Evolutionary conservation across 2,797 vertebrate genomes (phyloP).

Genomic region (Rhinella marina): DNA sequence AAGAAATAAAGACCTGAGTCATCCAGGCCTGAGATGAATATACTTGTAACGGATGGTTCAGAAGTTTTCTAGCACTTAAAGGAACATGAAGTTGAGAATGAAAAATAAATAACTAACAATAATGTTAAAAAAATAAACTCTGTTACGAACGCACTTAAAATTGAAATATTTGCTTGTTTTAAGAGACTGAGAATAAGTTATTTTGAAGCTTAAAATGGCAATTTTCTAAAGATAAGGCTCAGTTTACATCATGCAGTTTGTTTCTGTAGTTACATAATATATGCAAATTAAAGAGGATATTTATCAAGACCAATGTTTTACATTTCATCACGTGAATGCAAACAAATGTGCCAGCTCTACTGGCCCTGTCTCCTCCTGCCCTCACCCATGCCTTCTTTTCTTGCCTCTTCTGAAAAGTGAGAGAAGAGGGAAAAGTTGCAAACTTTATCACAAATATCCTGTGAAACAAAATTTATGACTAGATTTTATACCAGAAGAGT

Average conservation of each 20-base stretch:
- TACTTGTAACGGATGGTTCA: neutral
- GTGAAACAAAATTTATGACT: no score
- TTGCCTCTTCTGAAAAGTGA: no score
- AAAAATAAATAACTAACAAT: neutral
- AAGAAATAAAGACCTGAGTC: constrained; percentile 17
- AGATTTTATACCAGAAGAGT: no score
- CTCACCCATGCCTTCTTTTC: no score
- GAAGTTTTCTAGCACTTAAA: neutral
- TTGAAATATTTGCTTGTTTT: neutral
- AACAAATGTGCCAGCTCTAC: no score
- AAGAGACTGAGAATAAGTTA: neutral
- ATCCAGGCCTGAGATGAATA: neutral
- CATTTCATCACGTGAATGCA: no score
- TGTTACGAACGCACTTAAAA: neutral
- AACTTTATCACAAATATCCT: no score
- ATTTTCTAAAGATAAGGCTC: neutral
- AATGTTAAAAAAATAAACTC: neutral
- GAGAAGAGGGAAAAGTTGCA: no score
- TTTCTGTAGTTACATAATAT: neutral
- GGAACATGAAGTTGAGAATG: neutral
- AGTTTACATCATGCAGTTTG: neutral
- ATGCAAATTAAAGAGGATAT: neutral
- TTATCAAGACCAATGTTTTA: no score
- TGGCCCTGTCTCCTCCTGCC: no score
- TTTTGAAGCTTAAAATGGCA: neutral